Base-by-base conservation (phyloP, 2,113 vertebrate species). In the Plestiodon gilberti region DNA sequence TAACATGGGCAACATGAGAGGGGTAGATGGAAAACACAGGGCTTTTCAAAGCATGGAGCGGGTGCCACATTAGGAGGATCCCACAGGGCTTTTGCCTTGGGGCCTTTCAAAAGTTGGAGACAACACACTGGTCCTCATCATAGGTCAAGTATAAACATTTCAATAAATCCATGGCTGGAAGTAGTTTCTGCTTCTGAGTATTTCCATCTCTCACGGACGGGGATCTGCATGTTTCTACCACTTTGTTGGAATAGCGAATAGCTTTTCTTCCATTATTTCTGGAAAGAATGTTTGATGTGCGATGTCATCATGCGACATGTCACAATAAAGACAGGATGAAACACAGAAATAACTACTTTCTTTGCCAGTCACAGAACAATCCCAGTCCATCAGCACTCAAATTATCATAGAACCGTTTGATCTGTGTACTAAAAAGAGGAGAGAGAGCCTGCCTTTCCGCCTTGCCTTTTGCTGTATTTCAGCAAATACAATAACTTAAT, bases 331-430 rank as follows among this genome's bases (percentile, higher is more conserved):
- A 89, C 93, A 90, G 88, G 92, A 95, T 96, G 94, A 95, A 95
- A 95, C 93, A 94, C 55, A 0, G 0, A 94, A 96, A 95, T 90
- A 94, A 89, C 92, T 92, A 85, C 90, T 96, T 95, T 95, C 94
- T 95, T 97, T 97, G 93, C 91, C 92, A 94, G 88, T 95, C 94
- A 95, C 79, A 89, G 91, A 95, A 96, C 90, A 96, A 96, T 94
- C 89, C 82, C 87, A 89, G 62, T 91, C 92, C 93, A 94, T 95
- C 94, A 97, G 86, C 86, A 92, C 89, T 93, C 91, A 92, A 93
- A 94, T 96, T 96, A 95, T 93, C 96, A 92, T 76, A 94, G 91
- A 95, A 89, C 83, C 89, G 81, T 95, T 93, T 95, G 96, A 96
- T 93, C 90, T 82, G 86, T 93, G 84, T 93, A 93, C 83, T 94